These are phyloP conservation scores for Rotaria socialis DNA, from an alignment of 2,888 invertebrate genomes.

Conservation along the genomic window DNA sequence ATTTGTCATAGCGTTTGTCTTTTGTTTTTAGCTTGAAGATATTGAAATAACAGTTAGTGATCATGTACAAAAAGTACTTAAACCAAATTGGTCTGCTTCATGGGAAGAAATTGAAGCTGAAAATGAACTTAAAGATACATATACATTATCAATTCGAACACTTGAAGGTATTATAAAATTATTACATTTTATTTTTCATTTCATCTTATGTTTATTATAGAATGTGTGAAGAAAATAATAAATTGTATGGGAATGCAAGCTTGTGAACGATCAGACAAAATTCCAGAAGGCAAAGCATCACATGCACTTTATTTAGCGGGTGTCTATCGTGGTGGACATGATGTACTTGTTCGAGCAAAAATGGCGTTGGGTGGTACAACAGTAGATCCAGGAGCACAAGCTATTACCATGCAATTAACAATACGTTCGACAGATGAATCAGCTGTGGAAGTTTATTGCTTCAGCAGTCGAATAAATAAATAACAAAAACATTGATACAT, in stretches of 20 bases:
- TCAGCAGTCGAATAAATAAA: constrained; percentile 55
- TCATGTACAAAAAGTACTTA: constrained; percentile 74
- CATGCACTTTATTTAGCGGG: constrained; percentile 78
- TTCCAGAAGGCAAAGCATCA: constrained; percentile 74
- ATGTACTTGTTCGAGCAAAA: constrained; percentile 80
- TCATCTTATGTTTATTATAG: too few species aligned
- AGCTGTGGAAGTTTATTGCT: constrained; percentile 76
- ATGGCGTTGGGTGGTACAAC: constrained; percentile 70
- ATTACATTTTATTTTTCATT: too few species aligned
- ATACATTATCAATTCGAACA: constrained; percentile 76
- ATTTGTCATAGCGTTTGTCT: too few species aligned
- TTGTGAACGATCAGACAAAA: constrained; percentile 76
- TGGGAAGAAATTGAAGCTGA: constrained; percentile 71
- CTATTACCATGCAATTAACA: constrained; percentile 83
- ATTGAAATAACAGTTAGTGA: constrained; percentile 78
- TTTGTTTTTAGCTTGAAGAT: constrained; percentile 68
- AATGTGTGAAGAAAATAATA: too few species aligned
- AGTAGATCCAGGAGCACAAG: constrained; percentile 61
- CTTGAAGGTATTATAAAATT: constrained; percentile 72
- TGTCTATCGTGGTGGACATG: constrained; percentile 81
- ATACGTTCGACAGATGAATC: constrained; percentile 79
- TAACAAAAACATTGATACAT: background rate
- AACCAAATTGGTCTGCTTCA: constrained; percentile 72
- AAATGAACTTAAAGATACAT: constrained; percentile 82
- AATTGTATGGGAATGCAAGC: too few species aligned